These are phyloP conservation scores for Egretta garzetta DNA, from an alignment of 2,113 vertebrate genomes.

Conservation along the genomic window DNA sequence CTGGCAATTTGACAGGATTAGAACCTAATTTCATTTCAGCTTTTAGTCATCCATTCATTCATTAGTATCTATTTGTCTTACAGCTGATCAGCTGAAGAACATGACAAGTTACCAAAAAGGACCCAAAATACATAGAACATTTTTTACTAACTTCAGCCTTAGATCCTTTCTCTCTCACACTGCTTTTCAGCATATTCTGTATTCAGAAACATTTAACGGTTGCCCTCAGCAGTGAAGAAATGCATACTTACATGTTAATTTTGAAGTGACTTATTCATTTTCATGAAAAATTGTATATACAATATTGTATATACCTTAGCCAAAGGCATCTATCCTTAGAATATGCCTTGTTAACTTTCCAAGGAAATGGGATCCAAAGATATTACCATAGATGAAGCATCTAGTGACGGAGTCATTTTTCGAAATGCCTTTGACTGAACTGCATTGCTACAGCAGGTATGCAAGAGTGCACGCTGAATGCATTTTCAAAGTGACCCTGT, in stretches of 20 bases:
- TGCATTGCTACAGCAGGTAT: neutral
- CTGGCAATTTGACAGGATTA: neutral
- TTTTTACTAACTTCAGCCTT: neutral
- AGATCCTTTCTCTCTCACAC: neutral
- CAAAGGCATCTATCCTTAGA: conserved; percentile 42
- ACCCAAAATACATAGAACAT: neutral
- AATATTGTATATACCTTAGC: neutral
- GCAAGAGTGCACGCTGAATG: conserved; percentile 31
- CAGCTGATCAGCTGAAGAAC: neutral
- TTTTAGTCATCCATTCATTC: neutral
- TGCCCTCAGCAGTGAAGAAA: neutral
- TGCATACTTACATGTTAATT: neutral
- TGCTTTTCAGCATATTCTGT: neutral
- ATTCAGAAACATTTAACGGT: neutral
- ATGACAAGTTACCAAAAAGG: neutral
- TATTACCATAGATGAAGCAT: conserved; percentile 8
- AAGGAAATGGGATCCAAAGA: conserved; percentile 23
- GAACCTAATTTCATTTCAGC: neutral
- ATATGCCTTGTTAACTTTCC: conserved; percentile 50
- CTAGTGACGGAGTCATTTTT: conserved; percentile 5
- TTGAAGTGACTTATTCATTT: neutral
- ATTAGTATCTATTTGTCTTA: neutral
- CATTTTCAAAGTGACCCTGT: conserved; percentile 64
- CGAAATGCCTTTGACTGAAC: conserved; percentile 7
- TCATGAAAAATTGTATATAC: neutral